Percentiles rank a stretch among this genome's conserved stretches.
phyloP scores from a whole-genome alignment of 2,797 vertebrate species.

The Arnoldichthys spilopterus region DNA sequence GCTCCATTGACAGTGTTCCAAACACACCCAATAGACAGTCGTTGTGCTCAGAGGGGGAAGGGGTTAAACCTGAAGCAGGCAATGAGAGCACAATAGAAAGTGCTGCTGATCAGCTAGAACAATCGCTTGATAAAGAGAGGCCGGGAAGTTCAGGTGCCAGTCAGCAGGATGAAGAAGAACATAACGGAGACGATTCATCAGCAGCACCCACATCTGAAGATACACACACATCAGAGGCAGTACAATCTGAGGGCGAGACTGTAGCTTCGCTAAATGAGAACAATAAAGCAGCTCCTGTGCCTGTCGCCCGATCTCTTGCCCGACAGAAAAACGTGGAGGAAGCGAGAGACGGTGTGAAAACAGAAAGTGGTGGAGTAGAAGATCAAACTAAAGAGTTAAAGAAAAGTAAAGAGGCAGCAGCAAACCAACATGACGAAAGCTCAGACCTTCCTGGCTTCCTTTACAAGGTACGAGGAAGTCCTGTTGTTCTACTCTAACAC shows the following conservation, averaged over 20 bases:
- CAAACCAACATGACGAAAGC: conserved; percentile 8
- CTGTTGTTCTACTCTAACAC: neutral
- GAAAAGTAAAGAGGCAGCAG: neutral
- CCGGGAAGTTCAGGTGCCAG: neutral
- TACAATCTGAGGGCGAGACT: conserved; percentile 27
- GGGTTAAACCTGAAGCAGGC: conserved; percentile 27
- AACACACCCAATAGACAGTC: conserved; percentile 71
- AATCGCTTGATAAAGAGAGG: conserved; percentile 45
- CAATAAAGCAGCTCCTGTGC: conserved; percentile 44
- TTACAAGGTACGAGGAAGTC: conserved; percentile 68
- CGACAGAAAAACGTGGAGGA: neutral
- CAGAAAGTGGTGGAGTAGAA: conserved; percentile 16
- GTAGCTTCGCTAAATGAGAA: conserved; percentile 40
- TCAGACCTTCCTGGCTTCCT: conserved; percentile 68
- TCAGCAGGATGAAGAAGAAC: conserved; percentile 54
- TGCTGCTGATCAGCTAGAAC: conserved; percentile 40
- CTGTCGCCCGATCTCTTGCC: neutral
- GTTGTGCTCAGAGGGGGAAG: conserved; percentile 53
- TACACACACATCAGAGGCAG: conserved; percentile 40
- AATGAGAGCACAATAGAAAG: conserved; percentile 49
- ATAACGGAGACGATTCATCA: conserved; percentile 43
- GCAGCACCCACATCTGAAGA: conserved; percentile 29
- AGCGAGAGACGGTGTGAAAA: conserved; percentile 26
- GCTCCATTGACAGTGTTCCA: conserved; percentile 65
- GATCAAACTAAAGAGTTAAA: conserved; percentile 2